phyloP scores from a whole-genome alignment of 1,140 invertebrate species.

The Drosophila chauvacae region DNA sequence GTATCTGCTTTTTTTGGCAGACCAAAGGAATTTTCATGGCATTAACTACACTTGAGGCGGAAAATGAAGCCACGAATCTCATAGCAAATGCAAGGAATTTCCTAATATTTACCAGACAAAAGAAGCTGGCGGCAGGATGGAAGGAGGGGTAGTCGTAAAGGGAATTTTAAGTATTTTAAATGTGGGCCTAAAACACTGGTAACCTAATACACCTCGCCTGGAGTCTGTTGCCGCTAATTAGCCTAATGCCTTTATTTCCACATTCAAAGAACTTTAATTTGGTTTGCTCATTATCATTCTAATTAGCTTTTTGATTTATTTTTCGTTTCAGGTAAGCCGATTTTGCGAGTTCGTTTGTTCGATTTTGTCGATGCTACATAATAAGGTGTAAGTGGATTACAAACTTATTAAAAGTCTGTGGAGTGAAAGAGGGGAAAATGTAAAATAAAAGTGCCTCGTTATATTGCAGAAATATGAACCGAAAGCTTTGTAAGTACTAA shows the following conservation, averaged over 20 bases:
- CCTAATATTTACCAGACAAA: conserved; percentile 39
- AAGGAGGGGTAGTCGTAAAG: conserved; percentile 2
- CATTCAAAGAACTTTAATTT: conserved; percentile 69
- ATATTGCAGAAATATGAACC: background rate
- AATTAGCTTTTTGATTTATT: conserved; percentile 38
- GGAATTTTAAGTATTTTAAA: conserved; percentile 48
- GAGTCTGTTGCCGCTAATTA: conserved; percentile 52
- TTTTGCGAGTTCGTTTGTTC: conserved; percentile 50
- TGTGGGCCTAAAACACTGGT: conserved; percentile 38
- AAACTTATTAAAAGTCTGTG: conserved; percentile 11
- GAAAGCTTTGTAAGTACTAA: background rate
- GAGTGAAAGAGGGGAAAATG: conserved; percentile 8
- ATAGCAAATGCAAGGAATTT: conserved; percentile 44
- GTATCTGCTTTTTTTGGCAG: conserved; percentile 16
- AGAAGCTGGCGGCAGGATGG: background rate
- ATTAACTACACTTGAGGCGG: conserved; percentile 63
- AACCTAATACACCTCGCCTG: conserved; percentile 33
- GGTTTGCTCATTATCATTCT: conserved; percentile 58
- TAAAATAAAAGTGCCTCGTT: background rate
- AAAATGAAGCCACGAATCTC: conserved; percentile 57
- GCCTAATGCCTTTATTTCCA: conserved; percentile 46
- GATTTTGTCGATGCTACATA: conserved; percentile 28
- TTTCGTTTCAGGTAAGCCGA: conserved; percentile 77
- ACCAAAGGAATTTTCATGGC: conserved; percentile 52
- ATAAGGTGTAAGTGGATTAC: conserved; percentile 51